A percentile compares a stretch with the other conserved stretches of the same genome.
These are phyloP conservation scores for Shinisaurus crocodilurus DNA, from an alignment of 2,113 vertebrate species.

Conservation along the genomic window DNA sequence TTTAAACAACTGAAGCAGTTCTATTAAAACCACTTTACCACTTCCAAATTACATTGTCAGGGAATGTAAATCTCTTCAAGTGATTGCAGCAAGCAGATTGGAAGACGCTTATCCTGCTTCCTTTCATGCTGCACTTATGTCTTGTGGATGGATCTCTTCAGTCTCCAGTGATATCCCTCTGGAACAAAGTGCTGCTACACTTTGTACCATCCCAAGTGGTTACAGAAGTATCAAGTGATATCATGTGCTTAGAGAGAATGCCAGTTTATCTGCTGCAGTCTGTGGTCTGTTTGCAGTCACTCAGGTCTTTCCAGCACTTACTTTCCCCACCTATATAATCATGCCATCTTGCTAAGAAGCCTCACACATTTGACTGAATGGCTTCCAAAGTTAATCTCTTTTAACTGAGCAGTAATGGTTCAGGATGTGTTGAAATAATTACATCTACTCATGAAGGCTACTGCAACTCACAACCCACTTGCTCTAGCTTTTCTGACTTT, in stretches of 20 bases:
- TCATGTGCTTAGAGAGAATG: conserved; percentile 56
- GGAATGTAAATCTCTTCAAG: not conserved
- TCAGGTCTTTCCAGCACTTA: conserved; percentile 37
- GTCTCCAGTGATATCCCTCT: conserved; percentile 45
- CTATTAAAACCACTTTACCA: not conserved
- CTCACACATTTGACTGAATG: conserved; percentile 51
- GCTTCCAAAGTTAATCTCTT: conserved; percentile 40
- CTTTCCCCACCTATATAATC: conserved; percentile 50
- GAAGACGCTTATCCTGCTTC: conserved; percentile 47
- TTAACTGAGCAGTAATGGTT: conserved; percentile 21
- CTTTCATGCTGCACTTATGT: conserved; percentile 45
- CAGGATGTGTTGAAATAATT: conserved; percentile 4
- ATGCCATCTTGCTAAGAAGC: conserved; percentile 45
- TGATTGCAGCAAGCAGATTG: rapidly evolving
- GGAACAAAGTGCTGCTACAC: conserved; percentile 64
- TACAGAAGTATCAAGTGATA: conserved; percentile 63
- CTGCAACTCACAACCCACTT: not conserved
- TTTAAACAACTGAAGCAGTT: not conserved
- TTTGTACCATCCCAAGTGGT: conserved; percentile 65
- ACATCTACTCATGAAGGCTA: conserved; percentile 4
- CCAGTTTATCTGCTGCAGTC: conserved; percentile 65
- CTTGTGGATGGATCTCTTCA: conserved; percentile 59
- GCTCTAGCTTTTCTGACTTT: not conserved
- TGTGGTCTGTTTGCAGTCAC: conserved; percentile 70
- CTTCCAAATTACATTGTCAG: not conserved